Conservation (phyloP, 2,888 invertebrate genomes). For the Pseudococcus jackbeardsleyi region DNA sequence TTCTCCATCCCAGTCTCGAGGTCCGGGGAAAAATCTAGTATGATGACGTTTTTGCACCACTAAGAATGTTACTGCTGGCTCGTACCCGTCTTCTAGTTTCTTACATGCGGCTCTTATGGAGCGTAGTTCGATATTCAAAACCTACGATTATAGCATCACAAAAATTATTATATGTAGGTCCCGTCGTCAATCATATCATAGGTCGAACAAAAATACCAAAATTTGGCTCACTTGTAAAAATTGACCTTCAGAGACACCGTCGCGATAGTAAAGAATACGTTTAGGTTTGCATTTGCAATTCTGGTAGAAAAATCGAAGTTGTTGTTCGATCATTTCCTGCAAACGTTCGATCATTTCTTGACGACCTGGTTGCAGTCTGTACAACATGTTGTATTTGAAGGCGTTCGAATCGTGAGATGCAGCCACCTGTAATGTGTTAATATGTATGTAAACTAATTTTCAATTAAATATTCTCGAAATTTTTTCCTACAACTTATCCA, state of each 20-base stretch:
- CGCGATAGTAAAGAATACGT: conserved; percentile 81
- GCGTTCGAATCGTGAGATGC: conserved; percentile 80
- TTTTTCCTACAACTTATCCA: too few species aligned
- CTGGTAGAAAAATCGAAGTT: conserved; percentile 75
- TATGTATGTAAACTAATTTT: neutral
- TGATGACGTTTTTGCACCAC: conserved; percentile 98
- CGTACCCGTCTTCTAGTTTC: conserved; percentile 71
- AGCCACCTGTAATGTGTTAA: conserved; percentile 74
- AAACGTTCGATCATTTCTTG: conserved; percentile 84
- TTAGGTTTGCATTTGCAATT: conserved; percentile 72
- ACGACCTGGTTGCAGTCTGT: conserved; percentile 82
- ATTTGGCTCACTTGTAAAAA: conserved; percentile 73
- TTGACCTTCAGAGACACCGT: conserved; percentile 91
- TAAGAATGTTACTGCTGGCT: conserved; percentile 88
- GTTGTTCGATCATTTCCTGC: conserved; percentile 77
- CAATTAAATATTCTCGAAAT: too few species aligned
- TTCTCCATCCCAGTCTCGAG: conserved; percentile 70
- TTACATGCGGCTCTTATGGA: conserved; percentile 81
- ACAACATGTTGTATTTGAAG: conserved; percentile 81
- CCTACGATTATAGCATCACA: conserved; percentile 70
- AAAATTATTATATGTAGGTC: neutral
- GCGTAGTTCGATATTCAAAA: conserved; percentile 77
- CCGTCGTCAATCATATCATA: neutral
- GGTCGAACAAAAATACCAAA: neutral
- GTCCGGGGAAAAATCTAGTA: conserved; percentile 77